phyloP scores from a whole-genome alignment of 2,888 invertebrate species.

The Stenichneumon culpator region DNA sequence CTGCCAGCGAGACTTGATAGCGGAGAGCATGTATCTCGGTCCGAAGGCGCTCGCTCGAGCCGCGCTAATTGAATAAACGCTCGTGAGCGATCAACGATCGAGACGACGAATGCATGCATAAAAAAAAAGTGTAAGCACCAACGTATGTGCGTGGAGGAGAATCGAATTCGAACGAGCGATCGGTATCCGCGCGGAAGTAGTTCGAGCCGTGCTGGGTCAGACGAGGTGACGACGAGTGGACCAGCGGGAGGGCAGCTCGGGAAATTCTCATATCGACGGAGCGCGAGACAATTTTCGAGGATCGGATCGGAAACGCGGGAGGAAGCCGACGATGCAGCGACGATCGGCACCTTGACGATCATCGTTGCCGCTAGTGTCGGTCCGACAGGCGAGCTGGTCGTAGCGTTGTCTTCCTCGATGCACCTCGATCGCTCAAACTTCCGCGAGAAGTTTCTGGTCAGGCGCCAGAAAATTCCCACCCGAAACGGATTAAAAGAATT shows the following conservation, averaged over 20 bases:
- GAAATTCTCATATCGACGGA: background rate
- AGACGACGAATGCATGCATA: conserved; percentile 21
- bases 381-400: conserved; percentile 25
- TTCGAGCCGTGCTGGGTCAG: background rate
- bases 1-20: conserved; percentile 4
- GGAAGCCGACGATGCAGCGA: conserved; percentile 34
- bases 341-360: conserved; percentile 22
- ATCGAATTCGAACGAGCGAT: background rate
- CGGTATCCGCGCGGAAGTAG: conserved; percentile 5
- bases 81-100: conserved; percentile 57
- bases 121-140: background rate
- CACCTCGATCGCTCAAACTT: background rate
- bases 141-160: background rate
- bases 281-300: conserved; percentile 1
- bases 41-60: conserved; percentile 30
- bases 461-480: background rate
- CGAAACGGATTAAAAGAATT: background rate
- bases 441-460: background rate
- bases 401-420: background rate
- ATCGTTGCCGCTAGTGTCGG: conserved; percentile 23
- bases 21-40: background rate
- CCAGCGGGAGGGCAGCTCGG: background rate
- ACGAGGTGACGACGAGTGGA: background rate
- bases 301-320: conserved; percentile 1
- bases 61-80: conserved; percentile 63